A percentile compares a stretch with the other conserved stretches of the same genome.
These are phyloP conservation scores for Thunnus albacares DNA, from an alignment of 2,797 vertebrate genomes.

Conservation along the genomic window DNA sequence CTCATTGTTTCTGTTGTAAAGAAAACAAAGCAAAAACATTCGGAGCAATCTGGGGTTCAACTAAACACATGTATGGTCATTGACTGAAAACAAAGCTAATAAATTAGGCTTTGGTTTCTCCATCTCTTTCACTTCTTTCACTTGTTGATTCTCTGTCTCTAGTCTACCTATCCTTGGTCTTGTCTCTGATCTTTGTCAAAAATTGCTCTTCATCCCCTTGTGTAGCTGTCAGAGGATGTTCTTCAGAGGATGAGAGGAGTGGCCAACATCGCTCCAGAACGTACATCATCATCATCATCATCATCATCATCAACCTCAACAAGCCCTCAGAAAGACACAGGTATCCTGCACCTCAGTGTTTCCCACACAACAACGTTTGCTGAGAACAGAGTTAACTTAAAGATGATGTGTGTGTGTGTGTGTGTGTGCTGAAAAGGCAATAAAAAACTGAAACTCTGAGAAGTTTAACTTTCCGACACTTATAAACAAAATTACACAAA, in stretches of 20 bases:
- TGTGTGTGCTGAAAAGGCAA: too few species aligned
- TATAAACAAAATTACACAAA: too few species aligned
- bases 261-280: slow-evolving; percentile 73
- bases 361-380: background rate
- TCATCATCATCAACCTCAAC: slow-evolving; percentile 48
- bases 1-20: background rate
- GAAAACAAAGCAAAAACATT: background rate
- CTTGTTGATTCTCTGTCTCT: background rate
- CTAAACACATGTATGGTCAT: too few species aligned
- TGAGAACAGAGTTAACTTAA: background rate
- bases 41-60: background rate
- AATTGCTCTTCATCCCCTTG: background rate
- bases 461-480: background rate
- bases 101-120: background rate
- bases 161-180: background rate
- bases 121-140: too few species aligned
- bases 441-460: too few species aligned
- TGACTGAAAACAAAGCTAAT: too few species aligned
- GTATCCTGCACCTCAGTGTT: slow-evolving; percentile 37
- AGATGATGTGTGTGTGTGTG: background rate
- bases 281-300: slow-evolving; percentile 37
- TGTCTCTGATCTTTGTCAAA: background rate
- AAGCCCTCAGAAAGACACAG: slow-evolving; percentile 68
- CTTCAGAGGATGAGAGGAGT: slow-evolving; percentile 92
- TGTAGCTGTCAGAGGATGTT: slow-evolving; percentile 93